A percentile compares a stretch with the other conserved stretches of the same genome.
phyloP scores from a whole-genome alignment of 2,113 vertebrate species.

The Nannobrachium achirus region DNA sequence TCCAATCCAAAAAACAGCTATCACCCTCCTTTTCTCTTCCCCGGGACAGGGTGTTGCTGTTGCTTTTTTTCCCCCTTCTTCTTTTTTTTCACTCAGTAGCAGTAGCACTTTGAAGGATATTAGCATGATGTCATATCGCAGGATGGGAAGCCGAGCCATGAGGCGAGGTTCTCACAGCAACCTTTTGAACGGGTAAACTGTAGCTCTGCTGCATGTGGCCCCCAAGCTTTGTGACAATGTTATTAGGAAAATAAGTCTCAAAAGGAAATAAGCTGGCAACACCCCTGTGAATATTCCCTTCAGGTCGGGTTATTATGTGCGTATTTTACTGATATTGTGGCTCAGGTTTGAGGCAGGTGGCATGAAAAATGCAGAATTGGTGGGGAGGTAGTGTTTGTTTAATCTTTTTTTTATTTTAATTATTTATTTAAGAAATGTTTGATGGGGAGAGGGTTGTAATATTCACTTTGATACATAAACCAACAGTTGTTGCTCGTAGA shows the following conservation, averaged over 20 bases:
- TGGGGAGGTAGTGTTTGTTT: conserved; percentile 35
- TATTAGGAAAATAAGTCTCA: conserved; percentile 52
- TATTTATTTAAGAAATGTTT: conserved; percentile 1
- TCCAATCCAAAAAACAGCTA: conserved; percentile 36
- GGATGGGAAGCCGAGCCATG: conserved; percentile 37
- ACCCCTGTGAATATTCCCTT: conserved; percentile 42
- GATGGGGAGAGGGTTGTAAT: conserved; percentile 16
- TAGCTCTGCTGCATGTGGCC: conserved; percentile 2
- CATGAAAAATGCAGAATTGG: too few species aligned
- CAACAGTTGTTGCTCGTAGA: not conserved
- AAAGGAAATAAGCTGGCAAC: conserved; percentile 46
- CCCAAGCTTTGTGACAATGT: conserved; percentile 32
- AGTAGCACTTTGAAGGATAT: conserved; percentile 43
- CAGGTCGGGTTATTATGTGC: conserved; percentile 50
- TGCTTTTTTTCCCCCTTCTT: too few species aligned
- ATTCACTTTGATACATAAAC: conserved; percentile 4
- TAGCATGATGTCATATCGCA: conserved; percentile 49
- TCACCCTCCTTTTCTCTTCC: conserved; percentile 36
- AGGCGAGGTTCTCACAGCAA: conserved; percentile 23
- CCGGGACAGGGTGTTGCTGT: conserved; percentile 46
- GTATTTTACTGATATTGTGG: conserved; percentile 61
- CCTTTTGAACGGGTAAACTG: conserved; percentile 30
- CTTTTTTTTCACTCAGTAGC: not conserved
- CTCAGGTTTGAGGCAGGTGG: conserved; percentile 16
- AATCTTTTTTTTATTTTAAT: conserved; percentile 7